A percentile compares a stretch with the other conserved stretches of the same genome.
Conservation (phyloP, 2,888 invertebrate genomes). For the Luperina testacea region DNA sequence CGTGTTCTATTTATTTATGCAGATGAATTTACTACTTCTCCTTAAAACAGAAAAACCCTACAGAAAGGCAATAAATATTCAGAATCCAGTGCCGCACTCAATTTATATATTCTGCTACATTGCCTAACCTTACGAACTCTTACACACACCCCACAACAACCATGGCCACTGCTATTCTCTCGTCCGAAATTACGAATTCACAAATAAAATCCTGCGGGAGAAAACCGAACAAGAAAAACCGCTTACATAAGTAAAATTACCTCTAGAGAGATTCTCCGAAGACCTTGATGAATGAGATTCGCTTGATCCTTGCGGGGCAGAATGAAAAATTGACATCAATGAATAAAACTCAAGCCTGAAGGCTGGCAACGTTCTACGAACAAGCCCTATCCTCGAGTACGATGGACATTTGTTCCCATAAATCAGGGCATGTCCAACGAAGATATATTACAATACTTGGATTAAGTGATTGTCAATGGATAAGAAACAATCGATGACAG, state of each 20-base stretch:
- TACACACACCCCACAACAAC: slow-evolving; percentile 8
- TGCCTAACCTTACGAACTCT: slow-evolving; percentile 13
- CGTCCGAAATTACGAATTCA: slow-evolving; percentile 55
- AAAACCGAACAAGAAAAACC: slow-evolving; percentile 56
- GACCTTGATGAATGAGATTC: slow-evolving; percentile 71
- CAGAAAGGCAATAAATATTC: slow-evolving; percentile 29
- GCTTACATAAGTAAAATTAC: slow-evolving; percentile 65
- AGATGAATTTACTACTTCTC: slow-evolving; percentile 14
- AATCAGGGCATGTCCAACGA: slow-evolving; percentile 52
- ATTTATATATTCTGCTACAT: slow-evolving; percentile 40
- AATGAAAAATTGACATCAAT: slow-evolving; percentile 74
- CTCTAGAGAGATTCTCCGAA: slow-evolving; percentile 59
- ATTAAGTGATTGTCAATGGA: slow-evolving; percentile 57
- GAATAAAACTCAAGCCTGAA: slow-evolving; percentile 71
- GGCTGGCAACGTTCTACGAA: slow-evolving; percentile 44
- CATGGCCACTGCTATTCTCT: slow-evolving; percentile 31
- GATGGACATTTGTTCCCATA: slow-evolving; percentile 58
- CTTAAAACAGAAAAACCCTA: slow-evolving; percentile 3
- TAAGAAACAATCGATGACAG: slow-evolving; percentile 56
- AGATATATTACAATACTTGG: slow-evolving; percentile 60
- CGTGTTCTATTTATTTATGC: slow-evolving; percentile 6
- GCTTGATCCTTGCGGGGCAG: slow-evolving; percentile 64
- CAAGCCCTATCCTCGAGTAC: slow-evolving; percentile 42
- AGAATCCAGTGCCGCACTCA: slow-evolving; percentile 15
- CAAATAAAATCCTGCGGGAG: slow-evolving; percentile 46